Evolutionary conservation across 2,797 vertebrate genomes (phyloP).

Genomic region (Malacoraja senta): DNA sequence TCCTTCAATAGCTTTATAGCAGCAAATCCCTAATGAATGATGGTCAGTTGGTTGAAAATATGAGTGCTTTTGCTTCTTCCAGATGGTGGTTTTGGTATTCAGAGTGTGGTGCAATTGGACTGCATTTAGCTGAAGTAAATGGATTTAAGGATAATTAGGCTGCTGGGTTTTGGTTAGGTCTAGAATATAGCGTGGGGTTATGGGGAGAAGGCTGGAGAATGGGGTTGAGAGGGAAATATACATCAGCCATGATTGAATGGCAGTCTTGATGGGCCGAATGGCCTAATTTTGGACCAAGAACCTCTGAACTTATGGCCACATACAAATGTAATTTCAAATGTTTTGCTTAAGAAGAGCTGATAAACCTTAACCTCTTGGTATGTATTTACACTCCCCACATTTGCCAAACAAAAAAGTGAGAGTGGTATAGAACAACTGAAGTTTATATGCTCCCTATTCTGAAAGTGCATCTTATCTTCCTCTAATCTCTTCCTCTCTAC

Average conservation of each 20-base stretch:
- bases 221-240: too few relatives aligned
- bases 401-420: too few relatives aligned
- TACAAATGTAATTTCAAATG: background rate
- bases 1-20: background rate
- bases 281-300: too few relatives aligned
- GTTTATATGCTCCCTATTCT: too few relatives aligned
- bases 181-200: background rate
- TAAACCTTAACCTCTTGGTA: background rate
- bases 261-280: too few relatives aligned
- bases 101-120: background rate
- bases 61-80: background rate
- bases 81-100: background rate
- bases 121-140: background rate
- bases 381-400: background rate
- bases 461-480: too few relatives aligned
- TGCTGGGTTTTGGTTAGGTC: background rate
- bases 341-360: background rate
- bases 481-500: too few relatives aligned
- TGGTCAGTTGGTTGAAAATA: background rate
- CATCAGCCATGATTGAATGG: too few relatives aligned
- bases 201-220: too few relatives aligned
- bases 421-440: too few relatives aligned
- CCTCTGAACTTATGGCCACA: background rate
- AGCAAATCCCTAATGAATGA: background rate
- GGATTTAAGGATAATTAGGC: background rate